Base-by-base conservation (phyloP, 2,113 vertebrate genomes). In the Rattus rattus region DNA sequence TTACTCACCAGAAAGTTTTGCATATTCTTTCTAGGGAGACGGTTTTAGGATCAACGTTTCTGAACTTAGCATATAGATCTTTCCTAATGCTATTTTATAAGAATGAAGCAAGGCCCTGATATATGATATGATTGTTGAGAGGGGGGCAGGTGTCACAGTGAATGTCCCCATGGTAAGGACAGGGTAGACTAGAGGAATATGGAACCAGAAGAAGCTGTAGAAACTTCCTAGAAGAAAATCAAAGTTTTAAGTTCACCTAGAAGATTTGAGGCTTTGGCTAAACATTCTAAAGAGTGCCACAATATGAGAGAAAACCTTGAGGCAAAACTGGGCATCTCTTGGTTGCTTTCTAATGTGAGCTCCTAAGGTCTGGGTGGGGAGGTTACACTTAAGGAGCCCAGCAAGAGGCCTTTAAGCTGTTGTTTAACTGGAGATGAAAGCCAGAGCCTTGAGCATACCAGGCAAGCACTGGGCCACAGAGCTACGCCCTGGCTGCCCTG, bases 81-180 rank as follows among this genome's bases (percentile, higher is more conserved):
- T 0, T 47, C 67, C 11, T 90, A 59, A 43, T 39, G 12, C 36
- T 43, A 84, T 36, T 63, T 49, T 59, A 22, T 4, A 49, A 83
- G 13, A 95, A 76, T 86, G 84, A 93, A 95, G 26, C 63, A 87
- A 95, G 49, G n/a, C 43, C 13, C 16, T 14, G 22, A 47, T 92
- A 81, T 49, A 56, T 61, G 54, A 61, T 43, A 43, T 43, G 69
- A 26, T 33, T 77, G n/a, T 65, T 77, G 67, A 88, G 28, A 88
- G 65, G n/a, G 43, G 12, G 36, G 61, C 39, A 69, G 77, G 3
- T 70, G 28, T 30, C 39, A 70, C 12, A 16, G 0, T 73, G 39
- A 91, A 9, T 19, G 6, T 87, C 73, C 5, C 26, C 63, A 80
- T 13, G 22, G 2, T 39, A 13, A 72, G 75, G 92, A 84, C 5